Conservation (phyloP, 1,140 invertebrate genomes). For the Spodoptera litura region DNA sequence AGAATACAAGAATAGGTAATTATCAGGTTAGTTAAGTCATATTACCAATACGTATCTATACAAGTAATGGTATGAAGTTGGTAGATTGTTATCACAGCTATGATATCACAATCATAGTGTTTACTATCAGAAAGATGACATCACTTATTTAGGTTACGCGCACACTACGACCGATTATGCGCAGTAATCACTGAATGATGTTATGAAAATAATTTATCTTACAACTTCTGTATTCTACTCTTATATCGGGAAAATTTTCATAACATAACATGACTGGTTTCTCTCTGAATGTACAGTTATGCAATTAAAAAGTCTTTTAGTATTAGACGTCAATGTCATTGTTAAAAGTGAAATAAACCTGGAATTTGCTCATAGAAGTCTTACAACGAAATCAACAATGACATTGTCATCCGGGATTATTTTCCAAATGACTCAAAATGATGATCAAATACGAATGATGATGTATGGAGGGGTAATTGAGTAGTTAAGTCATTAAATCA, state of each 20-base stretch:
- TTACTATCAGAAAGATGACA: conserved; percentile 44
- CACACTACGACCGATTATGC: not conserved
- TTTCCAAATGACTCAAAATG: not conserved
- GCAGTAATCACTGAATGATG: not conserved
- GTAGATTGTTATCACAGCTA: conserved; percentile 39
- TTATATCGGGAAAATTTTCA: no score
- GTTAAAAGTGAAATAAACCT: no score
- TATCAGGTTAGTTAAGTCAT: not conserved
- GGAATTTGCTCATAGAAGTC: no score
- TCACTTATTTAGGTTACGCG: conserved; percentile 27
- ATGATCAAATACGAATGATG: not conserved
- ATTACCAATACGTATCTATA: not conserved
- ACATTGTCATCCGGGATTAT: no score
- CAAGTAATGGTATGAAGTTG: not conserved
- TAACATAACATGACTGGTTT: no score
- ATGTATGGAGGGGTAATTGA: conserved; percentile 7
- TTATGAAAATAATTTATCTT: conserved; percentile 15
- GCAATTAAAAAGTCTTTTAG: no score
- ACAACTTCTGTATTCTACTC: not conserved
- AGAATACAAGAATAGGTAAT: not conserved
- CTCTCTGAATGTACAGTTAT: no score
- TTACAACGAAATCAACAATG: no score
- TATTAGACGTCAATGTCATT: no score
- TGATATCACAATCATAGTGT: conserved; percentile 42
- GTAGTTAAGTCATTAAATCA: conserved; percentile 3